phyloP scores from a whole-genome alignment of 2,113 vertebrate species.

The Chascanopsetta lugubris region DNA sequence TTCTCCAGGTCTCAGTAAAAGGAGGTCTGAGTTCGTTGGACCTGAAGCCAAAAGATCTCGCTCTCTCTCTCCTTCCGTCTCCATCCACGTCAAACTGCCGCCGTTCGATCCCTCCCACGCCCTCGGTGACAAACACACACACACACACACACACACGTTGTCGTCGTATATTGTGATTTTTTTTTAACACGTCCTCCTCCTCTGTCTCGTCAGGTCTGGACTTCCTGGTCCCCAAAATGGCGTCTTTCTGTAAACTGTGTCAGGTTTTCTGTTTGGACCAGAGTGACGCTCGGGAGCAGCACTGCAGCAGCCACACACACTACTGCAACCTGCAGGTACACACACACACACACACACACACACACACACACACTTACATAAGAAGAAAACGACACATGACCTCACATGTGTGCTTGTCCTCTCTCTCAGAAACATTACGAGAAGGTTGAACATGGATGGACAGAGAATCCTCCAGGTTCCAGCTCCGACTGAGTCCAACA shows the following conservation, averaged over 20 bases:
- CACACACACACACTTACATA: no score
- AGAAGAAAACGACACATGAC: not conserved
- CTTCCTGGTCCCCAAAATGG: constrained; percentile 77
- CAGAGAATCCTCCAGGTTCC: not conserved
- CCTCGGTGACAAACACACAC: constrained; percentile 62
- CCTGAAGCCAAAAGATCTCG: constrained; percentile 57
- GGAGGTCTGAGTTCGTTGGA: constrained; percentile 5
- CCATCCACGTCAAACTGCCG: constrained; percentile 55
- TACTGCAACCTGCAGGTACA: constrained; percentile 62
- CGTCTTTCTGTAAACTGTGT: constrained; percentile 81
- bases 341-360: not conserved
- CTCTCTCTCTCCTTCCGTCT: constrained; percentile 41
- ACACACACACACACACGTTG: not conserved
- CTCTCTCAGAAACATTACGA: constrained; percentile 65
- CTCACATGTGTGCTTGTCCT: not conserved
- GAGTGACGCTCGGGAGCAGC: constrained; percentile 24
- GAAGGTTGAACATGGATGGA: constrained; percentile 20
- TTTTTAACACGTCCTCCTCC: not conserved
- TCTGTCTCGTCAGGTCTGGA: constrained; percentile 68
- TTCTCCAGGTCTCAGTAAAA: constrained; percentile 51
- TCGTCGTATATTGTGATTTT: not conserved
- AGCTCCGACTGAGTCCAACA: no score
- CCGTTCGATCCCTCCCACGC: constrained; percentile 67
- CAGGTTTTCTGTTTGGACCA: constrained; percentile 57
- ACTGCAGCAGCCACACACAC: constrained; percentile 67